Percentiles rank a stretch among this genome's conserved stretches.
These are phyloP conservation scores for Phania funesta DNA, from an alignment of 2,888 invertebrate genomes.

Conservation along the genomic window DNA sequence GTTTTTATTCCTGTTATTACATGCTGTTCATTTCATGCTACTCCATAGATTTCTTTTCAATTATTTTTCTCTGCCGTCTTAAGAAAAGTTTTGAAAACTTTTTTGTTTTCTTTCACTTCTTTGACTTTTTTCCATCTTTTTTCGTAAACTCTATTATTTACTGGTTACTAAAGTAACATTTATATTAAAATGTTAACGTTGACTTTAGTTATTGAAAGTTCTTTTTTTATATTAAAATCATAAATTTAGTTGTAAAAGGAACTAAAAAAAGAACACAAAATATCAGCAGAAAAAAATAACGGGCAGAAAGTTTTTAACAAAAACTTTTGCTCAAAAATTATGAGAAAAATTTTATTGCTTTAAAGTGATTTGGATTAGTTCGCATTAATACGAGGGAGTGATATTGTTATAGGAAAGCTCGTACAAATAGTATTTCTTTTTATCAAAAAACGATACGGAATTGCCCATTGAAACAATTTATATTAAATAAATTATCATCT, in stretches of 20 bases:
- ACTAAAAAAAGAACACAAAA: conserved; percentile 5
- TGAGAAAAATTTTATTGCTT: conserved; percentile 10
- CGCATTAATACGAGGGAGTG: not conserved
- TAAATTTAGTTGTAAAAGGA: conserved; percentile 45
- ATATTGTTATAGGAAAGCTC: too few relatives aligned
- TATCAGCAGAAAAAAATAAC: not conserved
- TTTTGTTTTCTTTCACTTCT: conserved; percentile 25
- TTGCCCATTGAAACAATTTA: too few relatives aligned
- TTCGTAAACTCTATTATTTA: conserved; percentile 47
- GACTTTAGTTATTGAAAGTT: conserved; percentile 65
- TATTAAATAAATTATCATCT: too few relatives aligned
- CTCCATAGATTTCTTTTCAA: not conserved
- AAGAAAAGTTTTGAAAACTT: conserved; percentile 25
- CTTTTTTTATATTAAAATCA: conserved; percentile 66
- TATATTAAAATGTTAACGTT: conserved; percentile 62
- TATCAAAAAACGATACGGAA: too few relatives aligned
- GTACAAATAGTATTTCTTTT: too few relatives aligned
- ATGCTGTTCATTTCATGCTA: conserved; percentile 34
- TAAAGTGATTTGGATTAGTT: conserved; percentile 46
- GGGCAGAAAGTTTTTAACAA: conserved; percentile 7
- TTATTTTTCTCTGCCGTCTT: not conserved
- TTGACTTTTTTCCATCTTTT: not conserved
- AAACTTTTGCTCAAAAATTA: conserved; percentile 20
- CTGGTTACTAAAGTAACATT: conserved; percentile 56
- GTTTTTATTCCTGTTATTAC: conserved; percentile 35